These are phyloP conservation scores for Patella caerulea DNA, from an alignment of 2,888 invertebrate species.

Conservation along the genomic window DNA sequence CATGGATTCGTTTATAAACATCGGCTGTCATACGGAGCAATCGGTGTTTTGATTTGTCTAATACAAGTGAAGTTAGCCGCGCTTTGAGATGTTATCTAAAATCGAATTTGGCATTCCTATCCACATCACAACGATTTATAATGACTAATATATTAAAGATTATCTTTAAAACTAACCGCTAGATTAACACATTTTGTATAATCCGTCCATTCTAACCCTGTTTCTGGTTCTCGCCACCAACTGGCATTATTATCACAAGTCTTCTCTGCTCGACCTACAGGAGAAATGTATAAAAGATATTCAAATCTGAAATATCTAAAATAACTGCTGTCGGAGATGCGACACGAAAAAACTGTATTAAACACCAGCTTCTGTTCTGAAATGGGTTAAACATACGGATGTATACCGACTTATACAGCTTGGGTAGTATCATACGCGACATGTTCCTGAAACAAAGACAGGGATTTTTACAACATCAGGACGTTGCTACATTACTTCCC, in stretches of 20 bases:
- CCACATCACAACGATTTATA: not conserved
- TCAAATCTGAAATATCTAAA: not conserved
- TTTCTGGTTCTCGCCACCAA: conserved; percentile 44
- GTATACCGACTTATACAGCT: too few relatives aligned
- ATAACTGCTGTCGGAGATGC: too few relatives aligned
- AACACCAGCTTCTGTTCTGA: too few relatives aligned
- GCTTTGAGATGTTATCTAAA: not conserved
- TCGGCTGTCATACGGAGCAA: too few relatives aligned
- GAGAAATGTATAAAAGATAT: not conserved
- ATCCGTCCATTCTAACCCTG: conserved; percentile 47
- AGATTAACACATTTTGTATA: conserved; percentile 45
- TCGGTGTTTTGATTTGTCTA: too few relatives aligned
- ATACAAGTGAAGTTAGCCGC: not conserved
- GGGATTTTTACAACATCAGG: too few relatives aligned
- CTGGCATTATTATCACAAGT: conserved; percentile 50
- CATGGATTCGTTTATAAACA: too few relatives aligned
- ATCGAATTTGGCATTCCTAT: conserved; percentile 5
- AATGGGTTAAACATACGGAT: too few relatives aligned
- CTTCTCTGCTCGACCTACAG: conserved; percentile 49
- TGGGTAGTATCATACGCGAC: too few relatives aligned
- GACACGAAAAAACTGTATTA: too few relatives aligned
- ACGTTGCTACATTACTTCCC: too few relatives aligned
- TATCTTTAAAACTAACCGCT: conserved; percentile 32
- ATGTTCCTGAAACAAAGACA: too few relatives aligned
- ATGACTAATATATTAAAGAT: not conserved